Base-by-base conservation (phyloP, 1,140 invertebrate species). In the Acromyrmex charruanus region DNA sequence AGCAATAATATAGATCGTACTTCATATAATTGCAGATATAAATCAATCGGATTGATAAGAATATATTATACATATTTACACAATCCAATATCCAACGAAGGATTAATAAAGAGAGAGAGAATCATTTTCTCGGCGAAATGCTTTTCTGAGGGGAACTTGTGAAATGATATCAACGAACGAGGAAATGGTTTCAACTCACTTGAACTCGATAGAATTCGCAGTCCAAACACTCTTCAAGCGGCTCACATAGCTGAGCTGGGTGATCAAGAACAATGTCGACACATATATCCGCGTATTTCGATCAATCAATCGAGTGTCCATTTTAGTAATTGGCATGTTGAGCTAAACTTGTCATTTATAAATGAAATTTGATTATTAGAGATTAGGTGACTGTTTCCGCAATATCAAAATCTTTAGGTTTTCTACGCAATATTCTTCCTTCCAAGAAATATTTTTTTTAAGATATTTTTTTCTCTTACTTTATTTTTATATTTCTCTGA, bases 271-370 rank as follows among this genome's bases (percentile, higher is more conserved):
- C 80, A 84, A 84, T 84, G 80, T 84, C 80, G 69, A 55, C 80
- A 74, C 80, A 82, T 25, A 63, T 63, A 14, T 81, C n/a, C 69
- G n/a, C 51, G 53, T 55, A 77, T 87, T 86, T 86, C 75, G 71
- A 89, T 89, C 82, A 87, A 82, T 89, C 88, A 86, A 80, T 68
- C 51, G 53, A 7, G 35, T 58, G 84, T 81, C 39, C 63, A 21
- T 69, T 51, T 25, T 55, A 86, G 59, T 69, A 89, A 89, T 89
- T 89, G 82, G 9, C n/a, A 53, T 44, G 61, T 49, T 79, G 74
- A 74, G 18, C 31, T 68, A 61, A 80, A 75, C 31, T 86, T 21
- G 6, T 61, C 68, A n/a, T 75, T 59, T 85, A 55, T 25, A 69
- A 35, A 12, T 51, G 16, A 61, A 80, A 86, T 79, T 79, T 79